A percentile compares a stretch with the other conserved stretches of the same genome.
Evolutionary conservation across 2,888 invertebrate genomes (phyloP).

Genomic region (Asteroscopus sphinx): DNA sequence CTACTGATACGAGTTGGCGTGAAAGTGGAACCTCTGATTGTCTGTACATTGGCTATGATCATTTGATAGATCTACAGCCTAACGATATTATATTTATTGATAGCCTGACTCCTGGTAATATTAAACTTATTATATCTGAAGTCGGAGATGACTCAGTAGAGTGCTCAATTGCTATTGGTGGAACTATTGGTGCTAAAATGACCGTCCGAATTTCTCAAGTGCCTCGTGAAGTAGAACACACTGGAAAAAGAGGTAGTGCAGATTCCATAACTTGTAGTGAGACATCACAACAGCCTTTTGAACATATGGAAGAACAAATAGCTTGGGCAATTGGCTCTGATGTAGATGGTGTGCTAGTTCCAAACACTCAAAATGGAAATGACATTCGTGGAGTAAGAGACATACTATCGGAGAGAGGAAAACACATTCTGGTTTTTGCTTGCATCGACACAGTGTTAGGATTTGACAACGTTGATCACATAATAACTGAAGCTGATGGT

Average conservation of each 20-base stretch:
- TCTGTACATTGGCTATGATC: conserved; percentile 88
- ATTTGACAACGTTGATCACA: conserved; percentile 91
- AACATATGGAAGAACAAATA: conserved; percentile 89
- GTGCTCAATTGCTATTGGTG: conserved; percentile 88
- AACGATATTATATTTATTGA: conserved; percentile 87
- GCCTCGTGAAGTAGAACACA: conserved; percentile 78
- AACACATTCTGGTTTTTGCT: conserved; percentile 82
- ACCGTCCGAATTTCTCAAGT: conserved; percentile 87
- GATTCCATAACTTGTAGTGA: conserved; percentile 87
- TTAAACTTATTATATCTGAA: conserved; percentile 75
- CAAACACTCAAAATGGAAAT: conserved; percentile 71
- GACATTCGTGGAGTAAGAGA: conserved; percentile 76
- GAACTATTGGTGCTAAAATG: conserved; percentile 86
- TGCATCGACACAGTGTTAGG: conserved; percentile 78
- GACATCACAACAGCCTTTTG: conserved; percentile 91
- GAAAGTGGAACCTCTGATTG: conserved; percentile 88
- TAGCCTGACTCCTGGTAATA: conserved; percentile 75
- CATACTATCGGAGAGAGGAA: conserved; percentile 77
- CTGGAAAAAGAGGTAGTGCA: conserved; percentile 80
- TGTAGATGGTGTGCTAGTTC: conserved; percentile 80
- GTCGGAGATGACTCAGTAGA: conserved; percentile 84
- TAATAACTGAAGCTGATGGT: conserved; percentile 94
- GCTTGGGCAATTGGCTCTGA: conserved; percentile 83
- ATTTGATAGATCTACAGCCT: conserved; percentile 84
- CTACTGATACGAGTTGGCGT: conserved; percentile 87